Conservation (phyloP, 2,797 vertebrate species). For the Sebastes nivosus region DNA sequence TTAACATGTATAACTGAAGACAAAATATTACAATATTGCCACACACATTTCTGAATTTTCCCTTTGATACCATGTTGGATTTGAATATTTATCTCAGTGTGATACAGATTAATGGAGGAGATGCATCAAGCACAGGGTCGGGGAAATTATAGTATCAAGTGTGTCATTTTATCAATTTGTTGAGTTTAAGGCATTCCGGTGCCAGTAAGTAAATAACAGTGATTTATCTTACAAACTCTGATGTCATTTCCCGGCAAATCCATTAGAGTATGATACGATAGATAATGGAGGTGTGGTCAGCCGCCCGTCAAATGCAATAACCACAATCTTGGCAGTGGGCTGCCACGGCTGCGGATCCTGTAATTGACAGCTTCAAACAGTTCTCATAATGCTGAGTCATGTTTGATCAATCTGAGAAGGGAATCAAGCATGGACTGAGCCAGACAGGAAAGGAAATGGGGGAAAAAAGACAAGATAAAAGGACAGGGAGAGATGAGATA, state of each 20-base stretch:
- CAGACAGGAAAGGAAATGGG: constrained; percentile 21
- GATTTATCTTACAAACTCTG: background rate
- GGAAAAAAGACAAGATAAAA: background rate
- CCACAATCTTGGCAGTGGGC: background rate
- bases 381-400: constrained; percentile 29
- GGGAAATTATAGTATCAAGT: background rate
- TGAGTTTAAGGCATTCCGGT: background rate
- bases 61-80: background rate
- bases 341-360: background rate
- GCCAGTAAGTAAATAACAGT: background rate
- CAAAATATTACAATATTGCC: background rate
- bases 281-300: constrained; percentile 42
- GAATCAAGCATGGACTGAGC: constrained; percentile 21
- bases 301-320: background rate
- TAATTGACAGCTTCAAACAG: constrained; percentile 27
- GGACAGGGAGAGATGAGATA: background rate
- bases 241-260: constrained; percentile 32
- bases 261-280: background rate
- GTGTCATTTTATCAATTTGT: background rate
- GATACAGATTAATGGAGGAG: background rate
- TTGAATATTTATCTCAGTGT: background rate
- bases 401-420: constrained; percentile 21
- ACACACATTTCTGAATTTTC: background rate
- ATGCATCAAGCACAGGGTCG: too few relatives aligned
- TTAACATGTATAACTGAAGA: background rate